Evolutionary conservation across 2,888 invertebrate species (phyloP), one percentile per base, ranked within the genome.

Genomic region (Hypena proboscidalis): DNA sequence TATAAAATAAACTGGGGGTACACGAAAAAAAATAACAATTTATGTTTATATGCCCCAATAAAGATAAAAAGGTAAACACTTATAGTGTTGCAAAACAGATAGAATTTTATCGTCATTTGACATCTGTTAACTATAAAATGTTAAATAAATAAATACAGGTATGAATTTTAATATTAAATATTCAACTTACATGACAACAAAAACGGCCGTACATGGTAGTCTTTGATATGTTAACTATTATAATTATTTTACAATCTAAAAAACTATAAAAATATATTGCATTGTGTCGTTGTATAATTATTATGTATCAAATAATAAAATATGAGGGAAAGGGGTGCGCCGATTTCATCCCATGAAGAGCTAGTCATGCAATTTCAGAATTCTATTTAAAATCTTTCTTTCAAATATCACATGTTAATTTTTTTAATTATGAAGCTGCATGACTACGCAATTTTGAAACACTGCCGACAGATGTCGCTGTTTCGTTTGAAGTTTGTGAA

Each of bases 261-360:
- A 80, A 75, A 61, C 78, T 74, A 80, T 79, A 72, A 70, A 85
- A 83, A 86, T 82, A 87, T 85, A 88, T 86, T 88, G 81, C 84
- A 79, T 80, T 78, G 78, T 70, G 64, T 87, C 83, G 83, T 86
- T 87, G 87, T 86, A 83, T 77, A 77, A 73, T 74, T 73, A 66
- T 77, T 74, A 72, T 73, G 64, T 72, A 80, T 79, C n/a, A n/a
- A n/a, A n/a, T 77, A 77, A 70, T 82, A 80, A 65, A 66, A 67
- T 63, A 66, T 67, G 62, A 63, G 64, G 67, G 51, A 62, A 74
- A 56, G 60, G 48, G 41, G 40, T 44, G 53, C 54, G 48, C 51
- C 55, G 50, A 66, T 64, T 65, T 54, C 59, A 59, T 49, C 60
- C 58, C 48, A 70, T 54, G 36, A 34, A 35, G 9, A 35, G 26